These are phyloP conservation scores for Drosophila mayaguana DNA, from an alignment of 2,888 invertebrate species.

Conservation along the genomic window DNA sequence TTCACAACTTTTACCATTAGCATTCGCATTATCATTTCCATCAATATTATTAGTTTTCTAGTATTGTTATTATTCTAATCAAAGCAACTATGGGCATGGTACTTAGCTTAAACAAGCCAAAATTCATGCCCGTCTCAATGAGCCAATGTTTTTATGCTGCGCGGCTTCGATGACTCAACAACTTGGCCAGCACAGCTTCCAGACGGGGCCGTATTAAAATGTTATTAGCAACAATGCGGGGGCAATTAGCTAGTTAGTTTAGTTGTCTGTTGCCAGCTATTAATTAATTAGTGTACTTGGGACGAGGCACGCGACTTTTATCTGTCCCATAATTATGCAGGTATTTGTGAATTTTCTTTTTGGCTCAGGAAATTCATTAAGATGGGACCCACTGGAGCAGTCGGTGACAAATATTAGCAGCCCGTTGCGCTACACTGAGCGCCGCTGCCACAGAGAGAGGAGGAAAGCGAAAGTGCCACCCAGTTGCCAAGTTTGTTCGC, in stretches of 20 bases:
- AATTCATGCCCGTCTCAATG: not conserved
- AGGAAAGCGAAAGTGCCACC: slow-evolving; percentile 78
- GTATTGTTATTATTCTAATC: too few relatives aligned
- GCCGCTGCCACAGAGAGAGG: slow-evolving; percentile 32
- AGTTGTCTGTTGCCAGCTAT: slow-evolving; percentile 29
- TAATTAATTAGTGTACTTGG: slow-evolving; percentile 48
- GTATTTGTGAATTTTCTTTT: slow-evolving; percentile 58
- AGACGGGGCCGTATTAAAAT: slow-evolving; percentile 45
- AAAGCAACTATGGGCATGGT: not conserved
- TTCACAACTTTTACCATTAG: too few relatives aligned
- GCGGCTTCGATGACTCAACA: slow-evolving; percentile 12
- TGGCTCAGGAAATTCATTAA: slow-evolving; percentile 46
- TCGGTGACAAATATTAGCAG: slow-evolving; percentile 65
- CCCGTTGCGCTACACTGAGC: slow-evolving; percentile 65
- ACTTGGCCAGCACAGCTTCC: not conserved
- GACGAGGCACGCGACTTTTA: slow-evolving; percentile 66
- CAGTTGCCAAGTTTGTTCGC: slow-evolving; percentile 11
- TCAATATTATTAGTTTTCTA: not conserved
- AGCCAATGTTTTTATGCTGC: not conserved
- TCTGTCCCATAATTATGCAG: slow-evolving; percentile 62
- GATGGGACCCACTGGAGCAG: not conserved
- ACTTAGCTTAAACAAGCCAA: not conserved
- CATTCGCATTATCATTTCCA: not conserved
- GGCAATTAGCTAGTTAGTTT: slow-evolving; percentile 38
- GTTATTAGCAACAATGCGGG: slow-evolving; percentile 53